Base-by-base conservation (phyloP, 2,797 vertebrate species). In the Rhadinocentrus ornatus region DNA sequence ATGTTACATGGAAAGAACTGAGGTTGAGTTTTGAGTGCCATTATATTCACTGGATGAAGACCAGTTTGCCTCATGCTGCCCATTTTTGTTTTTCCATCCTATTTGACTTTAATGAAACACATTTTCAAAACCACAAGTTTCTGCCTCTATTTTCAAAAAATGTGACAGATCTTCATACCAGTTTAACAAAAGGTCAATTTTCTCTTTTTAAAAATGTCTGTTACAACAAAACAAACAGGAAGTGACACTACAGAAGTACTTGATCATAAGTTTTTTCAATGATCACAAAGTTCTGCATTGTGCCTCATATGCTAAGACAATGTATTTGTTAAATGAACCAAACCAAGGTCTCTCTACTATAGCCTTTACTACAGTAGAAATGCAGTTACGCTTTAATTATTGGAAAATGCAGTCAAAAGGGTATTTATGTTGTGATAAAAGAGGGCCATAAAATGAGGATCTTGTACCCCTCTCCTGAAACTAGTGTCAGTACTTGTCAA, bases 381-480 rank as follows among this genome's bases (percentile, higher is more conserved):
- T 31, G n/a, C 29, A 37, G 35, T 7, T 35, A 0, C 29, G 24
- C 29, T 35, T 37, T 55, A 31, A 57, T 67, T 58, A 48, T 46
- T 26, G 13, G n/a, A 31, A 48, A 39, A 20, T 22, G 10, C 4
- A 34, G 22, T 22, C 39, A 63, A 35, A 46, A 46, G 29, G 18
- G 32, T 31, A 13, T 39, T 39, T 39, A 39, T 16, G 16, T 15
- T 39, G 37, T 39, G 37, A 39, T 13, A 39, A 39, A 39, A 39
- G 3, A 16, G 37, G 37, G 37, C 13, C 37, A 48, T 22, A 66
- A 39, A 39, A 54, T 46, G 3, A 66, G 26, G 20, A 41, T 29
- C 22, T 52, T 58, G 57, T 46, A 16, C 20, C 35, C 26, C 67
- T 16, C 15, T 37, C 58, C 62, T 29, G 37, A 70, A 75, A 61